Evolutionary conservation across 2,888 invertebrate genomes (phyloP), one percentile per base, ranked within the genome.

Genomic region (Argyresthia goedartella): DNA sequence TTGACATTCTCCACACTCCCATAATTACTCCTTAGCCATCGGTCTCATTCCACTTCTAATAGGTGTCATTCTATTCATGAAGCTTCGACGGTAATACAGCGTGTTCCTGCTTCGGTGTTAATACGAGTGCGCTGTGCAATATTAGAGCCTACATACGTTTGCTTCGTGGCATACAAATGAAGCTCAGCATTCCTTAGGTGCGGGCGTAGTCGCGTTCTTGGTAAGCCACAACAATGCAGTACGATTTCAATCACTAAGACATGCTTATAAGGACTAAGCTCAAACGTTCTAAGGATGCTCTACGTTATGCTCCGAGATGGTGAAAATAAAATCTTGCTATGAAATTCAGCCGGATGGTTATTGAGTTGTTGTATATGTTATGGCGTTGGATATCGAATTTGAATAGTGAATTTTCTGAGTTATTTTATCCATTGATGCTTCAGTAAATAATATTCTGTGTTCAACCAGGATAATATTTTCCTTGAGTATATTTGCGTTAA

Each of bases 141-240:
- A 81, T 76, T 73, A 76, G 67, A 73, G 73, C 68, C 66, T 65
- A 62, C 63, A 67, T 60, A 70, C 73, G 71, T 62, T 54, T 59
- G 63, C 65, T 64, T 62, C 69, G 69, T 67, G 65, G 69, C 77
- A 80, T 81, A 78, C 72, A 73, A 80, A 82, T 79, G 71, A 73
- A 68, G 58, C 60, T 65, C 62, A 64, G 69, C 62, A 60, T 57
- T 65, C 64, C 60, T 55, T 44, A 46, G 46, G 13, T 44, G 14
- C 49, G 34, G 16, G 25, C 6, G 25, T 4, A 25, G 25, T 13
- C 4, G n/a, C 11, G 14, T 44, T 25, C 25, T 25, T 25, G 25
- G 25, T 25, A 25, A 25, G 25, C 25, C 6, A 25, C 25, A 25
- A 25, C 6, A 25, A 25, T 25, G 25, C 25, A 25, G 25, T 25